Percentiles rank a stretch among this genome's conserved stretches.
These are phyloP conservation scores for Acleris holmiana DNA, from an alignment of 2,888 invertebrate species.

Conservation along the genomic window DNA sequence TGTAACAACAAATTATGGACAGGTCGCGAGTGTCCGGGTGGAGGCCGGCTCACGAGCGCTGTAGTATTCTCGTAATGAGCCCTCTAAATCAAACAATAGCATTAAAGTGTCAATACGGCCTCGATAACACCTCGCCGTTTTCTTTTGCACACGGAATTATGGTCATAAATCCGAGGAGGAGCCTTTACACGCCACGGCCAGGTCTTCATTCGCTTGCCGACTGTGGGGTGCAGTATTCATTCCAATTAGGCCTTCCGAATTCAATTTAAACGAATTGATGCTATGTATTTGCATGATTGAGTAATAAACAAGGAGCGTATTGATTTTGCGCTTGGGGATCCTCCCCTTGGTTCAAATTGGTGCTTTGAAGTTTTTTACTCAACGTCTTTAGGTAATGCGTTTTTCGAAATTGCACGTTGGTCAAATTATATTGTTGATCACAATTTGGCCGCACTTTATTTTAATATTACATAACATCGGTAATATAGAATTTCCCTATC, in stretches of 20 bases:
- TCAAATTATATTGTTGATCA: conserved; percentile 1
- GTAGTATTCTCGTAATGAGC: conserved; percentile 76
- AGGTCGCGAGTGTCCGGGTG: conserved; percentile 43
- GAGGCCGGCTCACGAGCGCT: conserved; percentile 57
- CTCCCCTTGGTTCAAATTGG: conserved; percentile 35
- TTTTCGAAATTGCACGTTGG: conserved; percentile 8
- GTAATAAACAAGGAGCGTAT: conserved; percentile 38
- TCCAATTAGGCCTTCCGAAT: conserved; percentile 38
- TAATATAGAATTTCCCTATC: too few relatives aligned
- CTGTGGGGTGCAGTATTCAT: conserved; percentile 35
- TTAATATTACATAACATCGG: background rate
- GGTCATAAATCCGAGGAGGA: conserved; percentile 72
- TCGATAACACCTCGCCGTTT: conserved; percentile 81
- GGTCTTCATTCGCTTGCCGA: conserved; percentile 40
- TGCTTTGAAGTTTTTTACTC: conserved; percentile 36
- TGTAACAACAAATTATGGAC: conserved; percentile 35
- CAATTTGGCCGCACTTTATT: background rate
- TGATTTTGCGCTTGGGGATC: conserved; percentile 36
- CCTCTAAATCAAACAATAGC: conserved; percentile 84
- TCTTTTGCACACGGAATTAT: conserved; percentile 79
- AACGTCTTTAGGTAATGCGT: conserved; percentile 23
- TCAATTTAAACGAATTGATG: conserved; percentile 37
- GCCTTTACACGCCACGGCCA: conserved; percentile 62
- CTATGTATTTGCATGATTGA: conserved; percentile 39
- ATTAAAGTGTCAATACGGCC: conserved; percentile 82